Percentiles rank a stretch among this genome's conserved stretches.
phyloP scores from a whole-genome alignment of 2,888 invertebrate genomes.

The Eueremaeus valkanovi region DNA sequence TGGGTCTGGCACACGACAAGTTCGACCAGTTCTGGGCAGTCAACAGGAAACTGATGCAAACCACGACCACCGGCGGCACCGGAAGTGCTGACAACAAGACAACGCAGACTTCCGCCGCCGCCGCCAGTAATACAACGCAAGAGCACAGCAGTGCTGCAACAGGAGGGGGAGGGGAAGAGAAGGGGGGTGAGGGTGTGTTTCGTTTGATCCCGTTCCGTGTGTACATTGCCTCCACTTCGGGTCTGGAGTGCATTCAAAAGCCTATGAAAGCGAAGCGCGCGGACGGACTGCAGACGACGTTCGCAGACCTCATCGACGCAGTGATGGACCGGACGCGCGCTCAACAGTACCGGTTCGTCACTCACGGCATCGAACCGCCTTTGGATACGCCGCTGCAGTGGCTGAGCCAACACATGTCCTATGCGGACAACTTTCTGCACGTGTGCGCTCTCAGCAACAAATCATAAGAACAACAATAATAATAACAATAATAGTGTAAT shows the following conservation, averaged over 20 bases:
- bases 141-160: too few relatives aligned
- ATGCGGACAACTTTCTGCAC: slow-evolving; percentile 98
- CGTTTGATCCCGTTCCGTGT: slow-evolving; percentile 75
- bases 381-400: slow-evolving; percentile 87
- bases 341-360: slow-evolving; percentile 58
- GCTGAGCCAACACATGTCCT: slow-evolving; percentile 95
- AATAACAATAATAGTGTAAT: too few relatives aligned
- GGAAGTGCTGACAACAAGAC: neutral
- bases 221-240: slow-evolving; percentile 40
- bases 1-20: slow-evolving; percentile 88
- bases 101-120: too few relatives aligned
- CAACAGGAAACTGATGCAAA: slow-evolving; percentile 89
- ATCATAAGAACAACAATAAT: too few relatives aligned
- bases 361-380: slow-evolving; percentile 85
- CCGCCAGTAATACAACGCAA: too few relatives aligned
- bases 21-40: slow-evolving; percentile 99
- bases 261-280: slow-evolving; percentile 37
- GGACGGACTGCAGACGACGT: neutral
- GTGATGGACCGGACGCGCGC: neutral
- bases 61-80: neutral
- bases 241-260: slow-evolving; percentile 16
- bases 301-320: slow-evolving; percentile 34
- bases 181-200: too few relatives aligned
- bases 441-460: slow-evolving; percentile 53
- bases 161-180: too few relatives aligned